Percentiles rank a stretch among this genome's conserved stretches.
Conservation (phyloP, 2,797 vertebrate species). For the Bradypus variegatus region DNA sequence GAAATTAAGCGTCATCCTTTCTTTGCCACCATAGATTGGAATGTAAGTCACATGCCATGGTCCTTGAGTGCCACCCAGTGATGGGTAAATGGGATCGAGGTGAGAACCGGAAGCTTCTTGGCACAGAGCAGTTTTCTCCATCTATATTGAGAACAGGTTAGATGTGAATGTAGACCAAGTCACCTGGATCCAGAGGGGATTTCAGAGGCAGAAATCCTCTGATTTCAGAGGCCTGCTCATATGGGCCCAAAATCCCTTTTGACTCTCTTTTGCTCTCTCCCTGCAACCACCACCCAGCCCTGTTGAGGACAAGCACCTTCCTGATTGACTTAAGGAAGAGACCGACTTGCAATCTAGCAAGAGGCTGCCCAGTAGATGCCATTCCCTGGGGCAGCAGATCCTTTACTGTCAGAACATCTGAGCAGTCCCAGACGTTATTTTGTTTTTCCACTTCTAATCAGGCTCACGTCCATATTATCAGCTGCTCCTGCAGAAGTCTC, state of each 20-base stretch:
- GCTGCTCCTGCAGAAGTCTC: neutral
- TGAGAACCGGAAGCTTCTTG: accelerated
- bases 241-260: neutral
- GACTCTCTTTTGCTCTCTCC: neutral
- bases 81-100: accelerated
- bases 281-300: neutral
- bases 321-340: neutral
- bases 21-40: constrained; percentile 98
- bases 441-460: neutral
- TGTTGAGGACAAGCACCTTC: too few relatives aligned
- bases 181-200: neutral
- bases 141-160: neutral
- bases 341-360: neutral
- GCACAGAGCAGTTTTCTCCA: accelerated
- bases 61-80: accelerated
- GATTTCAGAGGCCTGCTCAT: too few relatives aligned
- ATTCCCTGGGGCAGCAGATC: neutral
- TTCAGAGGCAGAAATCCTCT: too few relatives aligned
- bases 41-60: constrained; percentile 77
- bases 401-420: accelerated
- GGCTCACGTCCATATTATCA: too few relatives aligned
- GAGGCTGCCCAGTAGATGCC: too few relatives aligned
- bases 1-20: constrained; percentile 98
- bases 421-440: too few relatives aligned
- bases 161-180: accelerated